phyloP scores from a whole-genome alignment of 2,797 vertebrate species.

The Neosalanx taihuensis region DNA sequence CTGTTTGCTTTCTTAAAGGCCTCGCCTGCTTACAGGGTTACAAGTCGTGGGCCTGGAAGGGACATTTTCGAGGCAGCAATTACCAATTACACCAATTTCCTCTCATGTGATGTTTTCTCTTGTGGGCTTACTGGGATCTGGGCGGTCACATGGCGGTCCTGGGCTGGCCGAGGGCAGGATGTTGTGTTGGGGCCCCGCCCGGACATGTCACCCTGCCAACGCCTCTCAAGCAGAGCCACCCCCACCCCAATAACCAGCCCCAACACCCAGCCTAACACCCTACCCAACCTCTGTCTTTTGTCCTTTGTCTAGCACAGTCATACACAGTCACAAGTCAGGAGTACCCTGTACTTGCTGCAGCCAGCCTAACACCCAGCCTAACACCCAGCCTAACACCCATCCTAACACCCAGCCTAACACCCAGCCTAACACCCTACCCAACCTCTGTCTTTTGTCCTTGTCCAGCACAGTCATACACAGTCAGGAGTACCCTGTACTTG shows the following conservation, averaged over 20 bases:
- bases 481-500: no score
- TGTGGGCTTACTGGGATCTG: slow-evolving; percentile 55
- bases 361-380: no score
- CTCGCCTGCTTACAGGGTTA: slow-evolving; percentile 40
- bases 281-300: not conserved
- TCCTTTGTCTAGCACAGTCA: no score
- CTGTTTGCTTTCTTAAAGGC: slow-evolving; percentile 6
- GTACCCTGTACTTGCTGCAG: no score
- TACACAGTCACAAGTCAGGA: no score
- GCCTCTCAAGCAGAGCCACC: no score
- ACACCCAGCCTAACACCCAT: no score
- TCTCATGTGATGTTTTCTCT: slow-evolving; percentile 63
- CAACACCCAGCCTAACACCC: slow-evolving; percentile 15
- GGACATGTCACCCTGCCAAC: no score
- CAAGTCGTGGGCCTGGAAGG: slow-evolving; percentile 36
- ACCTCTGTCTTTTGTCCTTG: no score
- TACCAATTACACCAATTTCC: slow-evolving; percentile 52
- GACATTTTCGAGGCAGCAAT: slow-evolving; percentile 51
- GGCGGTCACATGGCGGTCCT: slow-evolving; percentile 39
- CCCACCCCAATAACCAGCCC: not conserved
- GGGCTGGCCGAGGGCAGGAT: slow-evolving; percentile 24
- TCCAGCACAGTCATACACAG: no score
- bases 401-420: not conserved
- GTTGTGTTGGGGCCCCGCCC: no score
- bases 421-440: no score